Evolutionary conservation across 2,797 vertebrate genomes (phyloP).

Genomic region (Poeciliopsis paucimaculata): DNA sequence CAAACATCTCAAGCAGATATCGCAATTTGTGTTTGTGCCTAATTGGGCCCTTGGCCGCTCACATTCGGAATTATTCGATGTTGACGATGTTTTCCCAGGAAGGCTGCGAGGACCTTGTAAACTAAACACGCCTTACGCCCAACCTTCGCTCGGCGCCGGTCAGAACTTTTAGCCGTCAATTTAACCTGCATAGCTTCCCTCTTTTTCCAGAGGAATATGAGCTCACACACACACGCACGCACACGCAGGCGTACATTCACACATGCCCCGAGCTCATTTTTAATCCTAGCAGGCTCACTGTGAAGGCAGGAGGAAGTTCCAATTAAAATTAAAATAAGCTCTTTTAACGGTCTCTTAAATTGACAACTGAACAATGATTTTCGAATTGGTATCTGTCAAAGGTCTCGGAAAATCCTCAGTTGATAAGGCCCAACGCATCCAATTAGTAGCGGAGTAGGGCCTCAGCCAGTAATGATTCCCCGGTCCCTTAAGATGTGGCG

Average conservation of each 20-base stretch:
- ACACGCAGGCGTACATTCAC: constrained; percentile 35
- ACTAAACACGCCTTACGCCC: constrained; percentile 71
- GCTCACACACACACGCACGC: constrained; percentile 26
- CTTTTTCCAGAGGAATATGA: constrained; percentile 47
- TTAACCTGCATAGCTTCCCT: constrained; percentile 80
- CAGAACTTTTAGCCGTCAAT: constrained; percentile 70
- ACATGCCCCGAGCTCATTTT: constrained; percentile 60
- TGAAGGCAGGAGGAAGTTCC: constrained; percentile 87
- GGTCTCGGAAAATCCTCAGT: constrained; percentile 94
- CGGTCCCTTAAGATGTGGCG: constrained; percentile 91
- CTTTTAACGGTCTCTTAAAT: constrained; percentile 99
- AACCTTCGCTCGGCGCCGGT: constrained; percentile 75
- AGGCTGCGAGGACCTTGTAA: constrained; percentile 77
- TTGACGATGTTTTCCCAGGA: constrained; percentile 82
- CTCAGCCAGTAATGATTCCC: constrained; percentile 96
- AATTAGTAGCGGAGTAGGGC: constrained; percentile 94
- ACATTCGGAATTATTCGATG: constrained; percentile 78
- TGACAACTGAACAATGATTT: constrained; percentile 99
- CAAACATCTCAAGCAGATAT: constrained; percentile 84
- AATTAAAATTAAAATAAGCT: constrained; percentile 98
- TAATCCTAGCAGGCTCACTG: constrained; percentile 68
- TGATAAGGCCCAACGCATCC: constrained; percentile 99
- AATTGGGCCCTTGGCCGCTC: constrained; percentile 86
- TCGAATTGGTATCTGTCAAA: constrained; percentile 99
- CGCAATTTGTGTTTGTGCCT: constrained; percentile 79